Base-by-base conservation (phyloP, 2,888 invertebrate genomes). In the Nowickia ferox region DNA sequence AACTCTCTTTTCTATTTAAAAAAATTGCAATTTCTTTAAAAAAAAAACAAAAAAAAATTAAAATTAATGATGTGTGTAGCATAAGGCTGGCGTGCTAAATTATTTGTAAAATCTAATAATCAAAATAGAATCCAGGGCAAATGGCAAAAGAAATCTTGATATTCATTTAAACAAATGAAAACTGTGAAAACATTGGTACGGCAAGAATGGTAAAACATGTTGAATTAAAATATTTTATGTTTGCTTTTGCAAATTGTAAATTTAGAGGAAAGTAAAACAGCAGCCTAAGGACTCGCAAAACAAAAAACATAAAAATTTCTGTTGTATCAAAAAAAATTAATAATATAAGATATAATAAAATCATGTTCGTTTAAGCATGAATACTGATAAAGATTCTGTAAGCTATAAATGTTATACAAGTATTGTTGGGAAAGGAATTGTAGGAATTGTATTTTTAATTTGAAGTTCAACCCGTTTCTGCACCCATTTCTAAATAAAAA, bases 61-160 rank as follows among this genome's bases (percentile, higher is more conserved):
- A 68, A 42, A 40, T 68, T 69, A 78, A 69, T 78, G 17, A 44
- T 15, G 51, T 17, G 51, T 13, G 30, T 42, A 61, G 15, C 13
- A 63, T 44, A 61, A 59, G 46, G n/a, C 13, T 22, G 17, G 8
- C 22, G 44, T 53, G 13, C 5, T 51, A 17, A 42, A 42, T 17
- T 17, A 17, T 40, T 5, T 17, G 19, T 10, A 10, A 53, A 57
- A 30, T 13, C 11, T 17, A 69, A 42, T 2, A 63, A 65, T 9
- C 51, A 17, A 19, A 53, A 9, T 13, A 6, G 19, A 44, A 19
- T 68, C 6, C 8, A 57, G n/a, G 10, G n/a, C 44, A 71, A 55
- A 22, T n/a, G 38, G 17, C 42, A 69, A 17, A 19, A 75, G 2
- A 22, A n/a, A n/a, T 38, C 40, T 15, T 11, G 1, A 5, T 30